Evolutionary conservation across 2,797 vertebrate genomes (phyloP).

Genomic region (Coracias cyanogaster): DNA sequence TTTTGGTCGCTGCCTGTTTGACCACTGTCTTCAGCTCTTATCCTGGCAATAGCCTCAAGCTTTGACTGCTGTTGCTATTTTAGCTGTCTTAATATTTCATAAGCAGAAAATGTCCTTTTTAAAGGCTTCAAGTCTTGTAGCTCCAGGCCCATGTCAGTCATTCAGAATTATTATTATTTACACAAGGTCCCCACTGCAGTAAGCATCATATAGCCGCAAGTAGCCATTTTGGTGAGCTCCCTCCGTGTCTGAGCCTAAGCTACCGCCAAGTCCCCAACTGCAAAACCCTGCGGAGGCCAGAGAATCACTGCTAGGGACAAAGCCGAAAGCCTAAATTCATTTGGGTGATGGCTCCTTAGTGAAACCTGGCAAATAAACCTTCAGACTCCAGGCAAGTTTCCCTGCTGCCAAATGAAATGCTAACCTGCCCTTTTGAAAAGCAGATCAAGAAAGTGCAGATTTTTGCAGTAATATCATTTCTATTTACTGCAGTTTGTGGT

Average conservation of each 20-base stretch:
- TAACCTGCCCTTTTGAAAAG: not conserved
- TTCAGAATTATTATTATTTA: slow-evolving; percentile 60
- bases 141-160: slow-evolving; percentile 46
- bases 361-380: slow-evolving; percentile 20
- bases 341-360: not conserved
- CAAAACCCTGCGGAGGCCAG: not conserved
- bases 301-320: not conserved
- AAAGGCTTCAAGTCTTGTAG: slow-evolving; percentile 34
- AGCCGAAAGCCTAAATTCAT: not conserved
- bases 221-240: not conserved
- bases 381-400: not conserved
- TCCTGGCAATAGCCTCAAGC: slow-evolving; percentile 8
- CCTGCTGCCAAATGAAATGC: not conserved
- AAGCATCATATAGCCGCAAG: not conserved
- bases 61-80: slow-evolving; percentile 54
- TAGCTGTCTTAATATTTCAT: slow-evolving; percentile 50
- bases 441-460: not conserved
- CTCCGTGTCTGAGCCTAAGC: not conserved
- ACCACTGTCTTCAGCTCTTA: slow-evolving; percentile 17
- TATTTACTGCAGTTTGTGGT: not conserved
- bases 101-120: slow-evolving; percentile 43
- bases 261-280: not conserved
- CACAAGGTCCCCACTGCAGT: slow-evolving; percentile 24
- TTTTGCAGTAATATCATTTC: not conserved
- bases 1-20: not conserved